These are phyloP conservation scores for Drosophila borealis DNA, from an alignment of 2,888 invertebrate genomes.

Conservation along the genomic window DNA sequence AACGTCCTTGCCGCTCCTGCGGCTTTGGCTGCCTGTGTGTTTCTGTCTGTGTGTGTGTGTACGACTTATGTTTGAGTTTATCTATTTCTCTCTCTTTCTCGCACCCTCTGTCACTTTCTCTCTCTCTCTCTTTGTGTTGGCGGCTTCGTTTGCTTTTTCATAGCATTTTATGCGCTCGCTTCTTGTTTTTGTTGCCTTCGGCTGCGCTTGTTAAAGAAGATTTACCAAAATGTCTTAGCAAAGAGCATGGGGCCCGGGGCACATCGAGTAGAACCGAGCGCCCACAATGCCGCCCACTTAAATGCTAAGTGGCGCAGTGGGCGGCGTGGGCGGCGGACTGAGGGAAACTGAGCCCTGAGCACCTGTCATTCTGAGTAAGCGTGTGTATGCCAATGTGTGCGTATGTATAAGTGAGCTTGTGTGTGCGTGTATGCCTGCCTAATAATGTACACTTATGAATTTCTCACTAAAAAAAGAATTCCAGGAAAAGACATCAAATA, in stretches of 20 bases:
- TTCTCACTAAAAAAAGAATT: constrained; percentile 35
- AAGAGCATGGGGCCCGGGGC: constrained; percentile 10
- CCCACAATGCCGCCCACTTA: constrained; percentile 74
- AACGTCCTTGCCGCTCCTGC: constrained; percentile 81
- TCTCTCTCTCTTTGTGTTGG: constrained; percentile 22
- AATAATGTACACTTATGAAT: constrained; percentile 65
- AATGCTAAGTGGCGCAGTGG: constrained; percentile 78
- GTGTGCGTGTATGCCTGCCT: constrained; percentile 32
- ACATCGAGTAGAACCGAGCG: constrained; percentile 6
- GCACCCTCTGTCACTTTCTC: background rate
- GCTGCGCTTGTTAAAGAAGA: constrained; percentile 76
- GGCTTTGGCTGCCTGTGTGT: constrained; percentile 58
- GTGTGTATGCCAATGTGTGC: background rate
- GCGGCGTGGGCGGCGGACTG: constrained; percentile 21
- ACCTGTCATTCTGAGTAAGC: constrained; percentile 41
- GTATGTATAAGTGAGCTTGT: constrained; percentile 7
- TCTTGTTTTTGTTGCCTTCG: constrained; percentile 46
- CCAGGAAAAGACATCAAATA: background rate
- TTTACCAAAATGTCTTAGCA: constrained; percentile 76
- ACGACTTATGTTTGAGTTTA: constrained; percentile 47
- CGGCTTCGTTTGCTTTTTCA: constrained; percentile 77
- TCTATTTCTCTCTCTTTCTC: constrained; percentile 12
- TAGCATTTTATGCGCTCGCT: constrained; percentile 73
- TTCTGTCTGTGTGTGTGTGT: constrained; percentile 27
- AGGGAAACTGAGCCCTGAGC: constrained; percentile 25